These are phyloP conservation scores for Oreochromis aureus DNA, from an alignment of 2,113 vertebrate species.

Conservation along the genomic window DNA sequence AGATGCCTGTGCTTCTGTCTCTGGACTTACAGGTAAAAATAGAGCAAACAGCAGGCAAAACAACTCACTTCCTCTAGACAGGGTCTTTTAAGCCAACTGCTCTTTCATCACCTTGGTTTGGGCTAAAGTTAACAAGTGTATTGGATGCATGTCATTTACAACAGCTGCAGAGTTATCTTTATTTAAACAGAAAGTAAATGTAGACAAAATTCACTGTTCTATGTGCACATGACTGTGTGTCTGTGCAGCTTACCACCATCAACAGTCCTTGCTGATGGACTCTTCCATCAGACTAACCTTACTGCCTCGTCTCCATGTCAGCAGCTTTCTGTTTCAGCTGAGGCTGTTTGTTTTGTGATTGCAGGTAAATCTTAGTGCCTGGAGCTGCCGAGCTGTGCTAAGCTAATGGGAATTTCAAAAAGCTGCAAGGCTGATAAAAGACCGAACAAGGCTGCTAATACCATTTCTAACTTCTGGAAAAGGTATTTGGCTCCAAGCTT, in stretches of 20 bases:
- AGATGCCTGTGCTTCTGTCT: rapidly evolving
- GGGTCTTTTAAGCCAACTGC: not conserved
- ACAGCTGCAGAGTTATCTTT: not conserved
- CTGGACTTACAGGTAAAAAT: not conserved
- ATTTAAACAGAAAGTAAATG: not conserved
- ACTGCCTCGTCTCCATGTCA: not conserved
- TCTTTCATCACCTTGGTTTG: not conserved
- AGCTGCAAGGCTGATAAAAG: not conserved
- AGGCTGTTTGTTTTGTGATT: not conserved
- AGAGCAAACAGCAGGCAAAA: not conserved
- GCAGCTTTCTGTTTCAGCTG: not conserved
- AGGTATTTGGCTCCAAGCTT: not conserved
- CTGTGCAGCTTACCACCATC: not conserved
- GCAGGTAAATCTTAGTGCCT: not conserved
- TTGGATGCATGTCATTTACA: not conserved
- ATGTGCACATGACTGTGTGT: not conserved
- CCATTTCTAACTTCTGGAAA: not conserved
- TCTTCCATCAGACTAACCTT: not conserved
- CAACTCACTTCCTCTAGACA: not conserved
- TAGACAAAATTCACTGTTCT: not conserved
- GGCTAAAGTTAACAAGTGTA: not conserved
- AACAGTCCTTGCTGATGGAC: not conserved
- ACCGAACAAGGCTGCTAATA: not conserved
- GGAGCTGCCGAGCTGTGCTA: not conserved
- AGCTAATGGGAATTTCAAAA: not conserved